These are phyloP conservation scores for Brenthis ino DNA, from an alignment of 2,888 invertebrate species.

Conservation along the genomic window DNA sequence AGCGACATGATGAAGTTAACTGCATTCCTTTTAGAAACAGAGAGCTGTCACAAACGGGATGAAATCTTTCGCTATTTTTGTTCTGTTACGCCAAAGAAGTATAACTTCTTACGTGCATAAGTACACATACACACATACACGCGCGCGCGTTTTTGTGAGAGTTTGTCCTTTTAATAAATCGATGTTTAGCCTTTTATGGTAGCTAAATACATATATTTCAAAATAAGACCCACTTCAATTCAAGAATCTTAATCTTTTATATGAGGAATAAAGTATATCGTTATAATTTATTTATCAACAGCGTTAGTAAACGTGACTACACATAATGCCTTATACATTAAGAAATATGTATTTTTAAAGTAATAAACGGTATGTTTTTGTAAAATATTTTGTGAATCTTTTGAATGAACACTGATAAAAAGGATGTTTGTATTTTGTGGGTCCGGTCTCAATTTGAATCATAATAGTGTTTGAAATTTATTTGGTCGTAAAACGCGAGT, in stretches of 20 bases:
- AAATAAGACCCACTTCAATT: constrained; percentile 36
- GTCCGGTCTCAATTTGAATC: constrained; percentile 76
- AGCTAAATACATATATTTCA: constrained; percentile 20
- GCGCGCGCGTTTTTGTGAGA: too few relatives aligned
- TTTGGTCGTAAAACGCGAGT: constrained; percentile 77
- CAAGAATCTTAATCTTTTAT: constrained; percentile 63
- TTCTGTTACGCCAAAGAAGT: too few relatives aligned
- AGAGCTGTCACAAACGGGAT: too few relatives aligned
- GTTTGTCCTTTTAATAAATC: too few relatives aligned
- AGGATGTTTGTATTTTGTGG: constrained; percentile 74
- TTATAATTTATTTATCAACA: constrained; percentile 57
- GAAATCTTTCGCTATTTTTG: too few relatives aligned
- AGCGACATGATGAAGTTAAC: too few relatives aligned
- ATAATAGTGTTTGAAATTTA: constrained; percentile 82
- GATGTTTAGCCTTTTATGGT: too few relatives aligned
- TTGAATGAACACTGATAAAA: constrained; percentile 62
- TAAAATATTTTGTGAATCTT: constrained; percentile 67
- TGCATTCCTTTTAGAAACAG: too few relatives aligned
- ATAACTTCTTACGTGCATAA: too few relatives aligned
- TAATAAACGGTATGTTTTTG: constrained; percentile 55
- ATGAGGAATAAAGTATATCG: constrained; percentile 52
- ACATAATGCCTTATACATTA: constrained; percentile 48
- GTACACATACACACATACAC: too few relatives aligned
- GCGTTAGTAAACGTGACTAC: constrained; percentile 60
- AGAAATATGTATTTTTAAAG: constrained; percentile 44